Evolutionary conservation across 1,140 invertebrate species (phyloP).

Genomic region (Meloidogyne hapla): DNA sequence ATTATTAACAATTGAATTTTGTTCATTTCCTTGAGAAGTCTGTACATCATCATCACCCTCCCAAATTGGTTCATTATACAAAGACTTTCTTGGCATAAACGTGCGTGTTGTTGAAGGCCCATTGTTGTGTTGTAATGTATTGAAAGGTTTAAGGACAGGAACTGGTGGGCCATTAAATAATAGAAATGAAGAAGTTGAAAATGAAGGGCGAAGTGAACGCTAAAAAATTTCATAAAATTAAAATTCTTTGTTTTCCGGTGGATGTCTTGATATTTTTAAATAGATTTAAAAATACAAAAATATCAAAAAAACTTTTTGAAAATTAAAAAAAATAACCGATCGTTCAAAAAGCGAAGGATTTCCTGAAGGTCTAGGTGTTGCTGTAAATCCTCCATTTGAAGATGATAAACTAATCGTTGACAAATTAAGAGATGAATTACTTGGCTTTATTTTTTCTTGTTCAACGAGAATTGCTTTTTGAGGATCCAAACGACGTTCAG

Average conservation of each 20-base stretch:
- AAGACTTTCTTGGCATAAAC: conserved; percentile 27
- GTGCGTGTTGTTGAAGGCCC: not conserved
- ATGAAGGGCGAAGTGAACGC: conserved; percentile 23
- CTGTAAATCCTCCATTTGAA: not conserved
- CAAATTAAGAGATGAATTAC: not conserved
- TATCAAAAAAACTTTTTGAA: no score
- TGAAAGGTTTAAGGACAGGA: conserved; percentile 35
- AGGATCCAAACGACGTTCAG: conserved; percentile 56
- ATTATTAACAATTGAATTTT: conserved; percentile 9
- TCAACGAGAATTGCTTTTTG: conserved; percentile 57
- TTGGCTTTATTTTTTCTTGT: no score
- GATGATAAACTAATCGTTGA: not conserved
- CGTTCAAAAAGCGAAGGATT: conserved; percentile 54
- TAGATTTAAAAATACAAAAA: no score
- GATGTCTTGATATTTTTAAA: no score
- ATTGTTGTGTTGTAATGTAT: conserved; percentile 28
- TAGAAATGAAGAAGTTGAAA: not conserved
- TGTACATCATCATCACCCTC: conserved; percentile 56
- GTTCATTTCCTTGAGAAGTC: not conserved
- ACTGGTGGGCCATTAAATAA: not conserved
- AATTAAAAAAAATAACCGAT: conserved; percentile 41
- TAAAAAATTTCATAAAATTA: no score
- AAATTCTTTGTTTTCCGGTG: no score
- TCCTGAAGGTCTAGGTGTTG: conserved; percentile 51
- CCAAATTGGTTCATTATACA: conserved; percentile 60